phyloP scores from a whole-genome alignment of 2,113 vertebrate species.

The Capreolus pygargus region DNA sequence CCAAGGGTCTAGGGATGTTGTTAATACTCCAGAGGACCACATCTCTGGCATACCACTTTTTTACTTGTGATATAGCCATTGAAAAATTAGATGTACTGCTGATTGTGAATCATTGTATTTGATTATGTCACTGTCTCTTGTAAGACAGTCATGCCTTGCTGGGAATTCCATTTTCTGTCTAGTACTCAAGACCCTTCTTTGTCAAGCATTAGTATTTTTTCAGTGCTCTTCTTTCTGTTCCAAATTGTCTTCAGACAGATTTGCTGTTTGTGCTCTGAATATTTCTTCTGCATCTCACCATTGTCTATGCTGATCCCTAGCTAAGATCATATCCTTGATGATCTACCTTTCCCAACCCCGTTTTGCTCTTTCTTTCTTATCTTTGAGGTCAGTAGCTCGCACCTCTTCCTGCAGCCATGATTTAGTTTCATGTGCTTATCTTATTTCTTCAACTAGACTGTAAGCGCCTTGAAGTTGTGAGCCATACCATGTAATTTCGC shows the following conservation, averaged over 20 bases:
- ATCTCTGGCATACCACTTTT: not conserved
- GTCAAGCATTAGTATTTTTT: conserved; percentile 32
- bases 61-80: conserved; percentile 9
- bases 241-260: not conserved
- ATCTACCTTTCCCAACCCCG: not conserved
- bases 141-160: conserved; percentile 11
- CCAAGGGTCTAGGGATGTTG: not conserved
- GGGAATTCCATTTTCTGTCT: conserved; percentile 26
- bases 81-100: conserved; percentile 1
- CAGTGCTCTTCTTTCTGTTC: not conserved
- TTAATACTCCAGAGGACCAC: not conserved
- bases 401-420: not conserved
- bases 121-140: not conserved
- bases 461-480: not conserved
- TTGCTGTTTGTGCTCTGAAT: not conserved
- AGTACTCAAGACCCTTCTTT: not conserved
- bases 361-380: not conserved
- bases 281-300: not conserved
- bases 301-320: not conserved
- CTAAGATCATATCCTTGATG: not conserved
- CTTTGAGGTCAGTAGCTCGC: not conserved
- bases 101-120: not conserved
- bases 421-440: not conserved
- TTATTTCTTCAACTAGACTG: not conserved
- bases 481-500: not conserved